phyloP scores from a whole-genome alignment of 2,113 vertebrate genomes.

The Ascaphus truei region DNA sequence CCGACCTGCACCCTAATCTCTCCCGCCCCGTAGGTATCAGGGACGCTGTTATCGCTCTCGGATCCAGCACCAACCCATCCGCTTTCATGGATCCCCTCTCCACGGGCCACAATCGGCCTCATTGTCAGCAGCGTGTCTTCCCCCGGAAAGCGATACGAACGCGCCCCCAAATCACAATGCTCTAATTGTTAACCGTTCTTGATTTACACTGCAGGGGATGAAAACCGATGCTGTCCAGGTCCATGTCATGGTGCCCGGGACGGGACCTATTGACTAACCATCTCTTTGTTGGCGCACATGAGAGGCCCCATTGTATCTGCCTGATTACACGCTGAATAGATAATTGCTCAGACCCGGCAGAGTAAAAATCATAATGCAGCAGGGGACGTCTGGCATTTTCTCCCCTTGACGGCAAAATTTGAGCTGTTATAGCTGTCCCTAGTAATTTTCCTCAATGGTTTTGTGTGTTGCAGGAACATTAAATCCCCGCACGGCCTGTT shows the following conservation, averaged over 20 bases:
- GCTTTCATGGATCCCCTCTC: constrained; percentile 29
- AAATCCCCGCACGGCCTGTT: constrained; percentile 28
- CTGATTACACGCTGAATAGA: constrained; percentile 50
- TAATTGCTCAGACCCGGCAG: constrained; percentile 49
- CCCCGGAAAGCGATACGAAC: background rate
- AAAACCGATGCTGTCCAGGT: constrained; percentile 45
- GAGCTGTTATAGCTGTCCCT: background rate
- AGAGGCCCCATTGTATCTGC: constrained; percentile 52
- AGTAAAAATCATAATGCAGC: constrained; percentile 30
- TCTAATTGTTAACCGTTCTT: constrained; percentile 47
- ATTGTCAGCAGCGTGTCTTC: constrained; percentile 16
- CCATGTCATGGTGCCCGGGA: constrained; percentile 23
- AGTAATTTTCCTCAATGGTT: constrained; percentile 21
- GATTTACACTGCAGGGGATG: constrained; percentile 45
- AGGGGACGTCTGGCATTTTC: constrained; percentile 27
- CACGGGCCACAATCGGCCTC: background rate
- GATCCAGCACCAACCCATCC: constrained; percentile 1
- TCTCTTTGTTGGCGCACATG: constrained; percentile 43
- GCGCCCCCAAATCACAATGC: constrained; percentile 38
- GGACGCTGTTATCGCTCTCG: constrained; percentile 20
- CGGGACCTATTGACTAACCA: constrained; percentile 39
- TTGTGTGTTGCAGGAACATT: constrained; percentile 23
- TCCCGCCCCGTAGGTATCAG: constrained; percentile 74
- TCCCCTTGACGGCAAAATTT: constrained; percentile 18
- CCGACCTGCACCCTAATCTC: constrained; percentile 82